A percentile compares a stretch with the other conserved stretches of the same genome.
phyloP scores from a whole-genome alignment of 2,888 invertebrate genomes.

The Uropetala carovei region DNA sequence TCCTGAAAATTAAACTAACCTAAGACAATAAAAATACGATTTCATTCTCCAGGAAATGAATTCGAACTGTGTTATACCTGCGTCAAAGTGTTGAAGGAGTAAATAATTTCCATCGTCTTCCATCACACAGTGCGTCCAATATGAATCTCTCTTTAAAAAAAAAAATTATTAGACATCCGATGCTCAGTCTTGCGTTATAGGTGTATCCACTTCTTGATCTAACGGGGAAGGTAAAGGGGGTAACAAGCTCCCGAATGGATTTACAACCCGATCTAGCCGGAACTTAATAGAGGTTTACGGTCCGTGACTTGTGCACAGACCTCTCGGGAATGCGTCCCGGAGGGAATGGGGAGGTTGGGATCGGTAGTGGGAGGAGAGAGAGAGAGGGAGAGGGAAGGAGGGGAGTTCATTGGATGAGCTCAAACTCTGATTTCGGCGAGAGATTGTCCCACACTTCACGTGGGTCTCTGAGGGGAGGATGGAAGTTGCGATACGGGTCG shows the following conservation, averaged over 20 bases:
- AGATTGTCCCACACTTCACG: neutral
- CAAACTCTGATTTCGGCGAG: slow-evolving; percentile 7
- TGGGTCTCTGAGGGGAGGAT: too few relatives aligned
- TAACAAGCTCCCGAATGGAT: slow-evolving; percentile 29
- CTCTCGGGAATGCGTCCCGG: neutral
- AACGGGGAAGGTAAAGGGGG: neutral
- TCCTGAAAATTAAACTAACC: too few relatives aligned
- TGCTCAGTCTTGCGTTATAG: neutral
- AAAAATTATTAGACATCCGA: too few relatives aligned
- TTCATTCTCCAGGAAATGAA: too few relatives aligned
- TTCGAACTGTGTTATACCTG: too few relatives aligned
- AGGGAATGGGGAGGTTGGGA: neutral
- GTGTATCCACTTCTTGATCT: slow-evolving; percentile 9
- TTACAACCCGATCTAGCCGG: slow-evolving; percentile 32
- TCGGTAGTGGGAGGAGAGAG: too few relatives aligned
- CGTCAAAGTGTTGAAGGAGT: too few relatives aligned
- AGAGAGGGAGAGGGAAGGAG: neutral
- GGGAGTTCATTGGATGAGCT: neutral
- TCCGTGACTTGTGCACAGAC: slow-evolving; percentile 7
- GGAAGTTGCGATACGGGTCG: slow-evolving; percentile 8
- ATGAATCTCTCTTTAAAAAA: too few relatives aligned
- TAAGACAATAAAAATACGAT: too few relatives aligned
- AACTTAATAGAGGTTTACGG: slow-evolving; percentile 29
- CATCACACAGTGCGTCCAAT: too few relatives aligned
- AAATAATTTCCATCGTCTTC: too few relatives aligned